Evolutionary conservation across 2,797 vertebrate species (phyloP).

Genomic region (Eulemur rubriventer): DNA sequence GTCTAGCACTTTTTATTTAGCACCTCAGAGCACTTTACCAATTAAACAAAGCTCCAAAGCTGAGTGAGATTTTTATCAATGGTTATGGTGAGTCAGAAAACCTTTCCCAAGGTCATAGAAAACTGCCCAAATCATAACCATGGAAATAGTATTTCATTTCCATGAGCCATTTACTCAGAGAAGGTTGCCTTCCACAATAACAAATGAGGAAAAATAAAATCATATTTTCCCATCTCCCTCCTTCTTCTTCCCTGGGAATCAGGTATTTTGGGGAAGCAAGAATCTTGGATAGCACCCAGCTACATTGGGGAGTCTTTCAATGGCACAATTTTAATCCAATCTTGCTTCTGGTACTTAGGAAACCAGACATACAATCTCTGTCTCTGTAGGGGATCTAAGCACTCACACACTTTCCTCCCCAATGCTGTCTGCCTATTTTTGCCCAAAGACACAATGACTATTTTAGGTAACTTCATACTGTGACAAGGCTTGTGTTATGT

Average conservation of each 20-base stretch:
- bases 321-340: conserved; percentile 65
- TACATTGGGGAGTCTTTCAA: conserved; percentile 67
- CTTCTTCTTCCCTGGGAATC: not conserved
- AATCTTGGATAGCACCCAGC: not conserved
- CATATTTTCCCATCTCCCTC: not conserved
- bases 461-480: conserved; percentile 83
- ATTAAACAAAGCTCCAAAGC: conserved; percentile 48
- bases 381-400: conserved; percentile 77
- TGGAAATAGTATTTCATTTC: conserved; percentile 11
- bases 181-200: not conserved
- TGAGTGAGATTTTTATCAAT: conserved; percentile 40
- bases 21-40: not conserved
- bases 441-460: conserved; percentile 82
- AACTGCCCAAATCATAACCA: not conserved
- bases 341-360: conserved; percentile 76
- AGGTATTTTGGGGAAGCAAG: not conserved
- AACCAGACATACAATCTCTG: conserved; percentile 81
- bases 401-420: conserved; percentile 68
- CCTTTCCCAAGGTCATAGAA: conserved; percentile 42
- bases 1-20: conserved; percentile 17
- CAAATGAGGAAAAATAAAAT: conserved; percentile 51
- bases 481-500: conserved; percentile 76
- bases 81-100: not conserved
- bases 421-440: conserved; percentile 77
- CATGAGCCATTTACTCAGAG: not conserved